phyloP scores from a whole-genome alignment of 2,797 vertebrate genomes.

The Mastacembelus armatus region DNA sequence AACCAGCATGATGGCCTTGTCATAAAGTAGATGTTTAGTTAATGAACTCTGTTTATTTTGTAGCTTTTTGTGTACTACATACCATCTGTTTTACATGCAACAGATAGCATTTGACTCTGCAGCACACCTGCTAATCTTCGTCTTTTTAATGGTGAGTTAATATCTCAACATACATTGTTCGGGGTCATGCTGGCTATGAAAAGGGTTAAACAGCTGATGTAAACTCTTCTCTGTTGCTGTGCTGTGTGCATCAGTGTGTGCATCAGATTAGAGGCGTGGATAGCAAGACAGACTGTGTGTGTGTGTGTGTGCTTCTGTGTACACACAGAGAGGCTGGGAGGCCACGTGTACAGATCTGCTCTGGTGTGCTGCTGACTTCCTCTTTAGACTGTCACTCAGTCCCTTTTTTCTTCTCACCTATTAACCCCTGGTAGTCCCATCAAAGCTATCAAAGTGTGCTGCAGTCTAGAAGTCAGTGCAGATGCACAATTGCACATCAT shows the following conservation, averaged over 20 bases:
- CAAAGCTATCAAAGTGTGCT: no score
- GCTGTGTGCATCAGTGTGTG: constrained; percentile 27
- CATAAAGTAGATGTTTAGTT: not conserved
- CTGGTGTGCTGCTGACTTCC: constrained; percentile 30
- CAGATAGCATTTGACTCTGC: not conserved
- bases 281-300: constrained; percentile 8
- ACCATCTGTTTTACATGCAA: not conserved
- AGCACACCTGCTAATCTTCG: not conserved
- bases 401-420: constrained; percentile 35
- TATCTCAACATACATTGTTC: not conserved
- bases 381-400: constrained; percentile 33
- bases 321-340: constrained; percentile 26
- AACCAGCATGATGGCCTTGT: not conserved
- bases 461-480: not conserved
- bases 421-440: constrained; percentile 33
- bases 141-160: not conserved
- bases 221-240: constrained; percentile 12
- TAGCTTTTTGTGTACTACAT: not conserved
- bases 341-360: constrained; percentile 70
- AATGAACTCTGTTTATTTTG: not conserved
- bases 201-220: constrained; percentile 13
- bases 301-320: constrained; percentile 18
- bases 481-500: not conserved
- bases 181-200: not conserved
- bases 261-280: constrained; percentile 10